Percentiles rank a stretch among this genome's conserved stretches.
These are phyloP conservation scores for Caenorhabditis plicata DNA, from an alignment of 2,888 invertebrate genomes.

Conservation along the genomic window DNA sequence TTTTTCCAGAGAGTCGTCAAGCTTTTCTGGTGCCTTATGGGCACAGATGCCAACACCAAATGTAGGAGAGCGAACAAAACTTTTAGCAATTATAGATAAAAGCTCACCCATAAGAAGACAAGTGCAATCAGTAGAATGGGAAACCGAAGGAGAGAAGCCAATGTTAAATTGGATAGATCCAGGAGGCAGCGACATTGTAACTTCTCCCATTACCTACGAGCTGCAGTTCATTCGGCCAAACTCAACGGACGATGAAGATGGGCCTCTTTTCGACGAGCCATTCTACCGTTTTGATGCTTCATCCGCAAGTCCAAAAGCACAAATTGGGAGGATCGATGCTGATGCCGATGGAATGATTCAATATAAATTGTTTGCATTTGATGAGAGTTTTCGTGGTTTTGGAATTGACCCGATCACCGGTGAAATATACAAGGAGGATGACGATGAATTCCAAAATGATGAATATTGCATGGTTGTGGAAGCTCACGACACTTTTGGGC, in stretches of 20 bases:
- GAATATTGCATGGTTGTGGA: constrained; percentile 40
- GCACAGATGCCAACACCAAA: constrained; percentile 30
- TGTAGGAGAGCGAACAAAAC: constrained; percentile 10
- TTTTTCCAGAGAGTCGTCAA: constrained; percentile 31
- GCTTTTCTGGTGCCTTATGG: constrained; percentile 38
- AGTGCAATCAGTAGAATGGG: constrained; percentile 25
- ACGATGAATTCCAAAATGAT: constrained; percentile 7
- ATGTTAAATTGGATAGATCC: constrained; percentile 31
- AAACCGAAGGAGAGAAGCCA: constrained; percentile 9
- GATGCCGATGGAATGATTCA: constrained; percentile 19
- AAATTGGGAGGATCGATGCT: constrained; percentile 30
- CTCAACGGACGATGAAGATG: neutral
- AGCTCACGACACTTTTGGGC: constrained; percentile 27
- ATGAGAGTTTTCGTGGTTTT: constrained; percentile 22
- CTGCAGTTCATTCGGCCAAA: constrained; percentile 26
- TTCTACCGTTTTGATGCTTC: constrained; percentile 2
- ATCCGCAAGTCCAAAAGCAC: constrained; percentile 7
- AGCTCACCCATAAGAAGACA: constrained; percentile 9
- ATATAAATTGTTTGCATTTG: constrained; percentile 39
- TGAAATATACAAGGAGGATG: constrained; percentile 17
- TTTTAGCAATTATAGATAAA: constrained; percentile 22
- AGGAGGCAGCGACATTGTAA: constrained; percentile 12
- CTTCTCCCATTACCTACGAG: constrained; percentile 20
- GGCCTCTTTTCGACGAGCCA: constrained; percentile 13
- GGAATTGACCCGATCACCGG: constrained; percentile 27